Conservation (phyloP, 2,797 vertebrate genomes). For the Danio kyathit region DNA sequence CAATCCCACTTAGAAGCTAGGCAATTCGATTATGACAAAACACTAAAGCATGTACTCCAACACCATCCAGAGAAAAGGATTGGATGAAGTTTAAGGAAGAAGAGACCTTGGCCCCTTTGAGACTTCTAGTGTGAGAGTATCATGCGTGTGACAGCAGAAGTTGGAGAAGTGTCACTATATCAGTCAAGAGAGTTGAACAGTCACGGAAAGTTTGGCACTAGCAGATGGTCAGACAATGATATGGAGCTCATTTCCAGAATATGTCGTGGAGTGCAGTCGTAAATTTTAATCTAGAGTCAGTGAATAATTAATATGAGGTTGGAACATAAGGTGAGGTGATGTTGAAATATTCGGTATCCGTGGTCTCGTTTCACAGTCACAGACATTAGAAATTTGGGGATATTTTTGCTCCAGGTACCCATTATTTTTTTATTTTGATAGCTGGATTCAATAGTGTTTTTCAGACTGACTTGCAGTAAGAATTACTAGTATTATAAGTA, state of each 20-base stretch:
- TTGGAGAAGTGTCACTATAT: conserved; percentile 8
- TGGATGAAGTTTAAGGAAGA: background rate
- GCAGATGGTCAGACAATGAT: conserved; percentile 11
- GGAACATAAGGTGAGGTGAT: conserved; percentile 22
- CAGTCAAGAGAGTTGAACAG: conserved; percentile 1
- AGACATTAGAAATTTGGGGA: background rate
- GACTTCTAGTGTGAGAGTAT: background rate
- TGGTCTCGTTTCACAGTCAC: conserved; percentile 2
- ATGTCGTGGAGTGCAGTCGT: conserved; percentile 1
- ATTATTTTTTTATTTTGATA: background rate
- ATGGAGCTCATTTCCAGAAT: conserved; percentile 14
- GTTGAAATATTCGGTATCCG: background rate
- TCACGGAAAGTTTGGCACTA: background rate
- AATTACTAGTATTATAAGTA: no score
- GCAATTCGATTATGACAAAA: background rate
- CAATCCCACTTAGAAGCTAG: background rate
- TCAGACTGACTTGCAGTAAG: no score
- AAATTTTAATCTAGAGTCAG: conserved; percentile 35
- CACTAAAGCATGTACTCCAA: background rate
- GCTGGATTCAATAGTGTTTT: no score
- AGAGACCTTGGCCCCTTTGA: background rate
- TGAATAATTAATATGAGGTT: conserved; percentile 42
- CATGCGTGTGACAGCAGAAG: conserved; percentile 2
- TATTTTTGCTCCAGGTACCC: background rate
- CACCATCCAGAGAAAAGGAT: background rate